These are phyloP conservation scores for Hylaea fasciaria DNA, from an alignment of 2,888 invertebrate species.

Conservation along the genomic window DNA sequence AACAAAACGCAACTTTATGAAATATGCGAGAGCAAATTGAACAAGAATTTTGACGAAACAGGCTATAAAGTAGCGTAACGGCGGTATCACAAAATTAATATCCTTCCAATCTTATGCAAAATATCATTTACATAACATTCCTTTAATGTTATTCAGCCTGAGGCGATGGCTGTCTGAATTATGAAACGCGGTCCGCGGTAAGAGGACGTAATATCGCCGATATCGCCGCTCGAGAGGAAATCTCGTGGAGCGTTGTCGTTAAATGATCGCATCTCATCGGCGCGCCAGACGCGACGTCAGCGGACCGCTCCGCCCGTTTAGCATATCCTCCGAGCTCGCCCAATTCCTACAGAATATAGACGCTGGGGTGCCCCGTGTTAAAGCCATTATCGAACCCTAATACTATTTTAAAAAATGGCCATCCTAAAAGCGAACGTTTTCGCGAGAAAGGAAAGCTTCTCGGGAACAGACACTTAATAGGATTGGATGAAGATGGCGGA, in stretches of 20 bases:
- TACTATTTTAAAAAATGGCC: slow-evolving; percentile 79
- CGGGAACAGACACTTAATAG: slow-evolving; percentile 79
- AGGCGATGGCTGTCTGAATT: slow-evolving; percentile 64
- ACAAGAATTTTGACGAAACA: slow-evolving; percentile 32
- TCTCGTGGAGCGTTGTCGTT: slow-evolving; percentile 69
- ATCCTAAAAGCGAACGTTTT: slow-evolving; percentile 73
- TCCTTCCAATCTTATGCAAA: slow-evolving; percentile 60
- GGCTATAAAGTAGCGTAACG: slow-evolving; percentile 35
- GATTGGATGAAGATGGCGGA: slow-evolving; percentile 82
- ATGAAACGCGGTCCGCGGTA: slow-evolving; percentile 62
- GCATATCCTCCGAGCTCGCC: slow-evolving; percentile 74
- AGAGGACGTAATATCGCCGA: slow-evolving; percentile 66
- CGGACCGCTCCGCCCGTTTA: slow-evolving; percentile 64
- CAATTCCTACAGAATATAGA: slow-evolving; percentile 72
- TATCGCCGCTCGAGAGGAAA: slow-evolving; percentile 66
- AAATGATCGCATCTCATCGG: slow-evolving; percentile 75
- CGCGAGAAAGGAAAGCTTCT: slow-evolving; percentile 65
- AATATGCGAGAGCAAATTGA: slow-evolving; percentile 22
- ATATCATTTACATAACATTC: slow-evolving; percentile 65
- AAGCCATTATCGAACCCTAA: slow-evolving; percentile 80
- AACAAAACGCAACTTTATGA: slow-evolving; percentile 8
- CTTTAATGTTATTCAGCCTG: slow-evolving; percentile 63
- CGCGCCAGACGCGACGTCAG: slow-evolving; percentile 77
- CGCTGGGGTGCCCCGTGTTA: slow-evolving; percentile 68
- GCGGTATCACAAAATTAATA: slow-evolving; percentile 44